Percentiles rank a stretch among this genome's conserved stretches.
Conservation (phyloP, 2,888 invertebrate genomes). For the Rutpela maculata region DNA sequence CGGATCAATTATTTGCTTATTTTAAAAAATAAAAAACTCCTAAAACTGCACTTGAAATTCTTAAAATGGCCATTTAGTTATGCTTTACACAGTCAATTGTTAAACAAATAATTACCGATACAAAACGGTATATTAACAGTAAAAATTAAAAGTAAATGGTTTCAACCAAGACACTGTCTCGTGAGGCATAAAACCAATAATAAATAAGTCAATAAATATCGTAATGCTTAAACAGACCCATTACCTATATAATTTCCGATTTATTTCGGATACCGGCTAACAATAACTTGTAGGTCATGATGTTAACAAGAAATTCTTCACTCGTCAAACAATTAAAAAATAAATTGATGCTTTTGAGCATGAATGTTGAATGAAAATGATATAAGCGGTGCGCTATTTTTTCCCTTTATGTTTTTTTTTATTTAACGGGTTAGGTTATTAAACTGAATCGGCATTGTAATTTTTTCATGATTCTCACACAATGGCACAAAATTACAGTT, state of each 20-base stretch:
- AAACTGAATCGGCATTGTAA: neutral
- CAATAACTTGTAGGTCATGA: conserved; percentile 14
- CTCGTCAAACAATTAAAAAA: conserved; percentile 14
- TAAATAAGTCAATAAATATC: neutral
- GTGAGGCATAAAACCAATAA: conserved; percentile 4
- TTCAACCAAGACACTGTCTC: neutral
- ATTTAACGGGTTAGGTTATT: conserved; percentile 11
- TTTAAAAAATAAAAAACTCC: neutral
- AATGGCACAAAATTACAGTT: neutral
- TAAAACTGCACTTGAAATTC: neutral
- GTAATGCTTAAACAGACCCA: neutral
- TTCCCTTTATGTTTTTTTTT: neutral
- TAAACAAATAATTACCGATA: conserved; percentile 7
- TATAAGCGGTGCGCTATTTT: neutral
- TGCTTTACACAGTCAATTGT: conserved; percentile 5
- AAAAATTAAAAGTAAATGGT: conserved; percentile 7
- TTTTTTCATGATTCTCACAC: neutral
- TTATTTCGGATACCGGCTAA: neutral
- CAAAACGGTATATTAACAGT: conserved; percentile 3
- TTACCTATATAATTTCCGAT: conserved; percentile 7
- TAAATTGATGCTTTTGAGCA: neutral
- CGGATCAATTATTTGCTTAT: neutral
- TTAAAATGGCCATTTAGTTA: conserved; percentile 1
- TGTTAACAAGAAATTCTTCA: conserved; percentile 14
- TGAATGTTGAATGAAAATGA: conserved; percentile 1